Percentiles rank a stretch among this genome's conserved stretches.
phyloP scores from a whole-genome alignment of 2,113 vertebrate genomes.

The Cyanistes caeruleus region DNA sequence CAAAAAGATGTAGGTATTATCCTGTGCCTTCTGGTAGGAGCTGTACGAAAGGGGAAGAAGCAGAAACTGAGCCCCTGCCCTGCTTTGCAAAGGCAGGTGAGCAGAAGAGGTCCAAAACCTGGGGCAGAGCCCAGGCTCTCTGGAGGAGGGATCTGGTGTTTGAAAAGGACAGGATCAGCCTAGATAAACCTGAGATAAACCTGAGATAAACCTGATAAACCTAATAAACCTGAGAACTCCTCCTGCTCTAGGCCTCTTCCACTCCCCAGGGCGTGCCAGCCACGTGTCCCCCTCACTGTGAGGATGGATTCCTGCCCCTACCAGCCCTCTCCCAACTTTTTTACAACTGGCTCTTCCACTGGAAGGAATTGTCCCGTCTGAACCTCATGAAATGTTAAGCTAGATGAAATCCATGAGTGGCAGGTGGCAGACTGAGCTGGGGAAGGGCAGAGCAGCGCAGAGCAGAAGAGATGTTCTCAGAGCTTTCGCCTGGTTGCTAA shows the following conservation, averaged over 20 bases:
- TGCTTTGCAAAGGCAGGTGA: not conserved
- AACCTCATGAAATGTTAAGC: not conserved
- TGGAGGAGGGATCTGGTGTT: not conserved
- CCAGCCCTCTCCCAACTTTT: not conserved
- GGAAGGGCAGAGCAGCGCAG: not conserved
- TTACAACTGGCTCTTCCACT: not conserved
- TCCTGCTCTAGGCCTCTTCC: not conserved
- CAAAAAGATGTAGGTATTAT: not conserved
- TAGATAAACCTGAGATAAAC: not conserved
- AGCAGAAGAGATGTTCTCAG: not conserved
- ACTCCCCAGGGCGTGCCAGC: not conserved
- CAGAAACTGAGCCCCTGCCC: not conserved
- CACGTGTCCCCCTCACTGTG: not conserved
- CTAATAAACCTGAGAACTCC: not conserved
- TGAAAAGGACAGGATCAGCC: not conserved
- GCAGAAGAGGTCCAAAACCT: not conserved
- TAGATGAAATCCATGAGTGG: not conserved
- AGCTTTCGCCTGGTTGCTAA: conserved; percentile 23
- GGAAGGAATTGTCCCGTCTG: not conserved
- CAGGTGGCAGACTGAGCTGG: conserved; percentile 13
- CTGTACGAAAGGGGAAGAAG: not conserved
- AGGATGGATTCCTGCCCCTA: not conserved
- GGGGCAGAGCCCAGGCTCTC: not conserved
- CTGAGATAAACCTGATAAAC: not conserved
- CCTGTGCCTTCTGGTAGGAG: not conserved